Conservation (phyloP, 2,888 invertebrate genomes). For the Lapara coniferarum region DNA sequence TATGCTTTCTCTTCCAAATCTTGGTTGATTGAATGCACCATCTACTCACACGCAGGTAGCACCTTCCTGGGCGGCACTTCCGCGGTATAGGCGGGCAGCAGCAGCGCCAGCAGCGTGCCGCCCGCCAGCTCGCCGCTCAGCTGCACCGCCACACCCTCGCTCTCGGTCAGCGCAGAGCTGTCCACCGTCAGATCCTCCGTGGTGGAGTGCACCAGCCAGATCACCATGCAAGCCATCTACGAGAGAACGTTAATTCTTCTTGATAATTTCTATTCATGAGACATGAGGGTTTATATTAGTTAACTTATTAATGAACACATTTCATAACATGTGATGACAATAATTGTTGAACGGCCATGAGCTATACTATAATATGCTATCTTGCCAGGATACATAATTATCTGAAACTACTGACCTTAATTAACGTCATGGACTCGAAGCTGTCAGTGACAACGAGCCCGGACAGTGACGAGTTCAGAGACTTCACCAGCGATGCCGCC, state of each 20-base stretch:
- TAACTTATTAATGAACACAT: no score
- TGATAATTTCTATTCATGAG: no score
- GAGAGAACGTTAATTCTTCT: no score
- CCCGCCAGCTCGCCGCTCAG: slow-evolving; percentile 86
- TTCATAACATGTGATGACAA: no score
- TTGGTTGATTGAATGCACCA: background rate
- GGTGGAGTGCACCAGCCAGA: slow-evolving; percentile 87
- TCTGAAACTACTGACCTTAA: slow-evolving; percentile 75
- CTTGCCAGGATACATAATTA: background rate
- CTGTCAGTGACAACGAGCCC: slow-evolving; percentile 91
- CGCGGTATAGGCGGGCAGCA: slow-evolving; percentile 88
- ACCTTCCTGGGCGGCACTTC: slow-evolving; percentile 86
- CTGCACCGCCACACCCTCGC: slow-evolving; percentile 83
- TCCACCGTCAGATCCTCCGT: slow-evolving; percentile 77
- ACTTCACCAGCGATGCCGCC: slow-evolving; percentile 85
- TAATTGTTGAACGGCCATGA: no score
- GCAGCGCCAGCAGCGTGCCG: slow-evolving; percentile 86
- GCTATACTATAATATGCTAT: background rate
- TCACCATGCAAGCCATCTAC: slow-evolving; percentile 89
- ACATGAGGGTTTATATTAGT: no score
- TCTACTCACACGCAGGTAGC: slow-evolving; percentile 85
- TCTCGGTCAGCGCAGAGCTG: slow-evolving; percentile 76
- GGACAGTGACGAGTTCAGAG: slow-evolving; percentile 88
- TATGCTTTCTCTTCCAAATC: no score
- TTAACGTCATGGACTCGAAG: slow-evolving; percentile 88